These are phyloP conservation scores for Protophormia terraenovae DNA, from an alignment of 2,888 invertebrate species.

Conservation along the genomic window DNA sequence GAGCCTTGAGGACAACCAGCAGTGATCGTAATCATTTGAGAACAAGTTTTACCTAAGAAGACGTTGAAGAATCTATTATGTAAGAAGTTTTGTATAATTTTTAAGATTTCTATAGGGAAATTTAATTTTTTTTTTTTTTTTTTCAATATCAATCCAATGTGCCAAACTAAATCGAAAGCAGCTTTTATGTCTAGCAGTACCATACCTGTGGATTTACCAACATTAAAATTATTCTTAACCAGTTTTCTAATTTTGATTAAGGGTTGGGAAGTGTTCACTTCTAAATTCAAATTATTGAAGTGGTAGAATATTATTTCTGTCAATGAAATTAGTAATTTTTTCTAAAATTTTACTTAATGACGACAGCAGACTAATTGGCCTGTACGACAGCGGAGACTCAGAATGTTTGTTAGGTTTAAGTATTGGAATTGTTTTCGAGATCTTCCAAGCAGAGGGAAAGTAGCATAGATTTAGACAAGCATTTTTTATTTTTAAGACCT, in stretches of 20 bases:
- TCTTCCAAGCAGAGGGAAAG: too few relatives aligned
- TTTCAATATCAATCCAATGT: not conserved
- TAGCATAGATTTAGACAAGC: too few relatives aligned
- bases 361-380: too few relatives aligned
- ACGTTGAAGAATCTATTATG: not conserved
- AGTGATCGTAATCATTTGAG: not conserved
- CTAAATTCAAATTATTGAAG: too few relatives aligned
- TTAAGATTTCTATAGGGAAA: not conserved
- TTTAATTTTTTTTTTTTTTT: not conserved
- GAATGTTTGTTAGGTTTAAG: too few relatives aligned
- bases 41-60: not conserved
- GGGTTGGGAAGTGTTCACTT: too few relatives aligned
- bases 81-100: not conserved
- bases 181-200: not conserved
- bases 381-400: too few relatives aligned
- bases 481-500: too few relatives aligned
- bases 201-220: not conserved
- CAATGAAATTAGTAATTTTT: too few relatives aligned
- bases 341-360: too few relatives aligned
- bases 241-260: not conserved
- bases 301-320: too few relatives aligned
- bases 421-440: too few relatives aligned
- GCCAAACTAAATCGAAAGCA: not conserved
- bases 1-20: not conserved
- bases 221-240: not conserved